Conservation (phyloP, 2,113 vertebrate species). For the Arenaria interpres region DNA sequence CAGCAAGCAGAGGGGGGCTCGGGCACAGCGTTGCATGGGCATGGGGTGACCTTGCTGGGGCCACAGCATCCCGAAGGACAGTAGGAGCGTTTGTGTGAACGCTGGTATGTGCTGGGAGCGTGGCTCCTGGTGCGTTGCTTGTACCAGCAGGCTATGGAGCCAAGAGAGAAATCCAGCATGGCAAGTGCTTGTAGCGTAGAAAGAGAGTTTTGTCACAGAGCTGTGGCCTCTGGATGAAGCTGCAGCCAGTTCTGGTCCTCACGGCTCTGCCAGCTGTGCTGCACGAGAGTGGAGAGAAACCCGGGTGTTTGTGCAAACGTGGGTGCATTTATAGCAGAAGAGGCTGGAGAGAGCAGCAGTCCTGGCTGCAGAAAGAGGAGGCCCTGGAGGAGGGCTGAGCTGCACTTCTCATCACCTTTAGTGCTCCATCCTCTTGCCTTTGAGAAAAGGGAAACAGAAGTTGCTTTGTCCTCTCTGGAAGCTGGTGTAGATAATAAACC, state of each 20-base stretch:
- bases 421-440: fast-evolving
- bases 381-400: background rate
- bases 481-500: background rate
- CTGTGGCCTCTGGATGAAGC: fast-evolving
- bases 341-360: background rate
- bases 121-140: too few relatives aligned
- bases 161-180: background rate
- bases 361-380: background rate
- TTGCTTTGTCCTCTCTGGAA: background rate
- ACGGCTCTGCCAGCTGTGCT: background rate
- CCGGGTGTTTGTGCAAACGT: fast-evolving
- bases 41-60: background rate
- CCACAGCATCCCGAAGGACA: background rate
- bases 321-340: background rate
- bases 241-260: background rate
- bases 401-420: fast-evolving
- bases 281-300: background rate
- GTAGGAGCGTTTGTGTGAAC: background rate
- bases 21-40: background rate
- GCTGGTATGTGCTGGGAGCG: fast-evolving
- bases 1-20: too few relatives aligned
- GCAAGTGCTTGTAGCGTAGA: background rate
- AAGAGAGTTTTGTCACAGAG: too few relatives aligned
- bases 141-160: background rate
- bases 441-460: background rate